Base-by-base conservation (phyloP, 64 coral and sea anemone genomes). In the Stylophora pistillata region DNA sequence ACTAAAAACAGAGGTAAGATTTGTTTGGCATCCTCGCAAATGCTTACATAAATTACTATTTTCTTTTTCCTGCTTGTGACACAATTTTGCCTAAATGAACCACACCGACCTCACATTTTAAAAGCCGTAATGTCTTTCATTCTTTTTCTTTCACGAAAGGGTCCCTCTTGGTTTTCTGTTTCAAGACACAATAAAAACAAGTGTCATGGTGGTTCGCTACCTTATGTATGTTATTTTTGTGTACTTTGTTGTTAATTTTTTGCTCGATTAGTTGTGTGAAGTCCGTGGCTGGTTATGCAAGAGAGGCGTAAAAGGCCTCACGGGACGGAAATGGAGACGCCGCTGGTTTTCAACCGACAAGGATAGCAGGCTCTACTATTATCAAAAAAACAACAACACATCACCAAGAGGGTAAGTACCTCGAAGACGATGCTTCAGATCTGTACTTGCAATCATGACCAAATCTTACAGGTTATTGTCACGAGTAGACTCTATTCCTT, bases 231-330 rank as follows among this genome's bases (percentile, higher is more conserved):
- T 68, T 68, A 25, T 28, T 68, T n/a, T 68, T 68, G 20, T 47
- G 47, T 25, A 70, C 10, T 69, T 30, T 14, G 27, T 28, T 55
- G 32, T 72, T 58, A 85, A 5, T 55, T 56, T 21, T 28, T 94
- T 37, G 9, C 23, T 21, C 21, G 12, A 68, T 31, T 30, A 95
- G 88, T 17, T 85, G 47, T 73, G 55, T 75, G 87, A 99, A 78
- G 90, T 99, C 30, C 73, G 97, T 66, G 97, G 97, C 54, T 99
- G 97, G 97, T 56, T 99, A 28, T 99, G 97, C 59, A 99, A 99
- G 76, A 85, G 97, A 73, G 97, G 97, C 21, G 65, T 99, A n/a
- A 99, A 86, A 85, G 97, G 97, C 31, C 71, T 92, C 58, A 99
- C 97, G 15, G 93, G 93, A 1, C 70, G 85, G n/a, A 62, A 32